phyloP scores from a whole-genome alignment of 2,797 vertebrate species.

The Eupleurogrammus muticus region DNA sequence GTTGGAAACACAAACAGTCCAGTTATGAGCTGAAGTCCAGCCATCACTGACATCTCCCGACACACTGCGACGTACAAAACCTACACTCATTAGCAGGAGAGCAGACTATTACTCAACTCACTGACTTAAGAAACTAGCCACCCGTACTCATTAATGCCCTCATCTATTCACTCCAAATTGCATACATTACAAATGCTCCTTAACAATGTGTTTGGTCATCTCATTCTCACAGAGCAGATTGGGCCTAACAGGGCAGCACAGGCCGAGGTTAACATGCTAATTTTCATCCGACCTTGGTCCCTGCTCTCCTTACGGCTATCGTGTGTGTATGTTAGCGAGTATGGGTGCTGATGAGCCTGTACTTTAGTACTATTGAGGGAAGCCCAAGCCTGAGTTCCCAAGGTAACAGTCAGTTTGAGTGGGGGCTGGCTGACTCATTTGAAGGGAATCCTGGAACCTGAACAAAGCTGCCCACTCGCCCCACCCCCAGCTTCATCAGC shows the following conservation, averaged over 20 bases:
- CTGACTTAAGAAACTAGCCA: slow-evolving; percentile 75
- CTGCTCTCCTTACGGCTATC: slow-evolving; percentile 42
- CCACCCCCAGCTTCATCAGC: slow-evolving; percentile 85
- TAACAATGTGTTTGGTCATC: slow-evolving; percentile 62
- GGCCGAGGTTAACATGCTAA: slow-evolving; percentile 61
- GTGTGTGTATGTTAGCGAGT: slow-evolving; percentile 55
- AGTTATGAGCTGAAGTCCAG: slow-evolving; percentile 78
- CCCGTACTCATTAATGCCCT: slow-evolving; percentile 73
- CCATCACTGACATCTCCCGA: slow-evolving; percentile 63
- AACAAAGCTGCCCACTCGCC: slow-evolving; percentile 86
- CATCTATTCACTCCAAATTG: slow-evolving; percentile 74
- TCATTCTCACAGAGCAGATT: slow-evolving; percentile 68
- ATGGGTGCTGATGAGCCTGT: slow-evolving; percentile 75
- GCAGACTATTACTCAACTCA: slow-evolving; percentile 77
- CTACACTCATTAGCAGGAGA: slow-evolving; percentile 71
- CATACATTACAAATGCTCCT: slow-evolving; percentile 72
- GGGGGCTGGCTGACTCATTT: slow-evolving; percentile 88
- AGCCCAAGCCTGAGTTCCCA: slow-evolving; percentile 87
- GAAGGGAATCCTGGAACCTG: slow-evolving; percentile 89
- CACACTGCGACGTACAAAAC: slow-evolving; percentile 62
- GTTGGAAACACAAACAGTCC: slow-evolving; percentile 81
- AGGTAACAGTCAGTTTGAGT: slow-evolving; percentile 86
- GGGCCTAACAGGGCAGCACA: slow-evolving; percentile 59
- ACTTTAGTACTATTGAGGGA: slow-evolving; percentile 80
- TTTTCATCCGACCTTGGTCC: slow-evolving; percentile 59